A percentile compares a stretch with the other conserved stretches of the same genome.
Conservation (phyloP, 2,888 invertebrate genomes). For the Timandra comae region DNA sequence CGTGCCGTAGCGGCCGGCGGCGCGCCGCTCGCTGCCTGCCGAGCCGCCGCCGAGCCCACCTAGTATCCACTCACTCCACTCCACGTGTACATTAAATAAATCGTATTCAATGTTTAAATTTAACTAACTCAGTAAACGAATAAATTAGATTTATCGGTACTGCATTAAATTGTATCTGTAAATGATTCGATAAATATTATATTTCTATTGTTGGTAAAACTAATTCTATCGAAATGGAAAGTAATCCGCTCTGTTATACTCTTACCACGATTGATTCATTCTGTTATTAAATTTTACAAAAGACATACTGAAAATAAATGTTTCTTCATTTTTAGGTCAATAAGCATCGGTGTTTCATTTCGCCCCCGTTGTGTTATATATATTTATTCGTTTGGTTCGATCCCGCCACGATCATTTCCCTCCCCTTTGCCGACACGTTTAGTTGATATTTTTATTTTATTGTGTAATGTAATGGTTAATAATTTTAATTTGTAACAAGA, state of each 20-base stretch:
- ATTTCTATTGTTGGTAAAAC: conserved; percentile 72
- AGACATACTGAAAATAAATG: conserved; percentile 83
- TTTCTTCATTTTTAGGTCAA: conserved; percentile 85
- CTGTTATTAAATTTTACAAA: conserved; percentile 79
- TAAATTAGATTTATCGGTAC: conserved; percentile 73
- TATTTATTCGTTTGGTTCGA: conserved; percentile 5
- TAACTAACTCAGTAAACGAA: conserved; percentile 69
- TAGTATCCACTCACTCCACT: conserved; percentile 25
- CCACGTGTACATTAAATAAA: conserved; percentile 47
- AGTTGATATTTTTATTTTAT: conserved; percentile 23
- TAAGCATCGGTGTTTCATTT: conserved; percentile 77
- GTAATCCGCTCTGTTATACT: conserved; percentile 71
- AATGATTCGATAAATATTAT: conserved; percentile 73
- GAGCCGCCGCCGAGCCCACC: conserved; percentile 1
- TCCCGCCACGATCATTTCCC: conserved; percentile 2
- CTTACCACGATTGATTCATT: conserved; percentile 71
- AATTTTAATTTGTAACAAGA: conserved; percentile 24
- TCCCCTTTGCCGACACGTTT: conserved; percentile 22
- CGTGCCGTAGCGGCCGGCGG: conserved; percentile 8
- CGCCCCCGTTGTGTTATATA: conserved; percentile 23
- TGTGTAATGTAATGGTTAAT: conserved; percentile 23
- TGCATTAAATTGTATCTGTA: conserved; percentile 70
- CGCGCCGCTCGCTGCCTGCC: conserved; percentile 1
- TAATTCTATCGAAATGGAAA: conserved; percentile 66
- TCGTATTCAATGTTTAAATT: conserved; percentile 65